Evolutionary conservation across 2,797 vertebrate species (phyloP).

Genomic region (Lagodon rhomboides): DNA sequence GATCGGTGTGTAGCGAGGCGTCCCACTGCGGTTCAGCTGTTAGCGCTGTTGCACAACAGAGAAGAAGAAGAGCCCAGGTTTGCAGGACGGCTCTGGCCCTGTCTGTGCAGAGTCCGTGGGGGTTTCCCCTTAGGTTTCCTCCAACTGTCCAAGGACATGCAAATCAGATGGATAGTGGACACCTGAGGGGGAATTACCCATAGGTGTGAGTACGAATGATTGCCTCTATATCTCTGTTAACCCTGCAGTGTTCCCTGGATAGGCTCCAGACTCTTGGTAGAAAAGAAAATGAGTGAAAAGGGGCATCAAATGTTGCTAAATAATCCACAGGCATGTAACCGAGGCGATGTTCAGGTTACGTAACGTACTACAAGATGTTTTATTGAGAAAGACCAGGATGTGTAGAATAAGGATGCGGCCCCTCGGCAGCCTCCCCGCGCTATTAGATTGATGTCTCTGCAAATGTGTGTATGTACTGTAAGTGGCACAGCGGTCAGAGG

Average conservation of each 20-base stretch:
- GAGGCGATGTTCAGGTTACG: constrained; percentile 18
- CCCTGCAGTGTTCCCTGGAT: constrained; percentile 2
- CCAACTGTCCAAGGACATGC: constrained; percentile 45
- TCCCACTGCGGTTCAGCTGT: constrained; percentile 33
- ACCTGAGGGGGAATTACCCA: constrained; percentile 27
- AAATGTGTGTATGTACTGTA: constrained; percentile 47
- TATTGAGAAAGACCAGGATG: constrained; percentile 10
- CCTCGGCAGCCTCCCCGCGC: constrained; percentile 28
- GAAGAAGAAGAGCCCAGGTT: constrained; percentile 39
- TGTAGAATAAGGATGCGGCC: constrained; percentile 34
- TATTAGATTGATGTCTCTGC: constrained; percentile 53
- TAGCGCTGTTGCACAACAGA: constrained; percentile 29
- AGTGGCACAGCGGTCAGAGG: constrained; percentile 58
- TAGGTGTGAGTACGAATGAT: constrained; percentile 52
- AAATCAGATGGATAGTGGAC: constrained; percentile 37
- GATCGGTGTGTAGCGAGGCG: constrained; percentile 23
- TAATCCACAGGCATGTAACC: neutral
- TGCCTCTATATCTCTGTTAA: constrained; percentile 46
- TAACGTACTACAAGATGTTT: constrained; percentile 14
- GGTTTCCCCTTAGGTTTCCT: constrained; percentile 51
- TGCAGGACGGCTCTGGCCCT: constrained; percentile 12
- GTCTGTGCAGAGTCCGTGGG: neutral
- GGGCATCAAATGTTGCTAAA: neutral
- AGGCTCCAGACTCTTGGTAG: neutral
- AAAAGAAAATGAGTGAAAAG: too few species aligned